Base-by-base conservation (phyloP, 2,797 vertebrate species). In the Melanotaenia boesemani region DNA sequence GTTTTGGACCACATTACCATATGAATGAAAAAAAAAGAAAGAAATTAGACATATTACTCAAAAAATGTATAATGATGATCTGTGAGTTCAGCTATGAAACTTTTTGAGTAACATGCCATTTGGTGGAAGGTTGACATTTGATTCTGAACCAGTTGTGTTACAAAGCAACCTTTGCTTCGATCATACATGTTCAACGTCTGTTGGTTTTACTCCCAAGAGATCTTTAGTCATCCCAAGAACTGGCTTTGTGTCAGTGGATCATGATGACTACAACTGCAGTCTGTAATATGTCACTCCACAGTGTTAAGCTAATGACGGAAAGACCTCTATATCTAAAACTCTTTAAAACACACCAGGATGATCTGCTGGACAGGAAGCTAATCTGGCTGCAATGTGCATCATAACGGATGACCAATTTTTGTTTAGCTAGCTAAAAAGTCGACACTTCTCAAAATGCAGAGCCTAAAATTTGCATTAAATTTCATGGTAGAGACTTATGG, bases 181-280 rank as follows among this genome's bases (percentile, higher is more conserved):
- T 77, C 59, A 83, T 63, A 86, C 55, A 72, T 78, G 54, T 82
- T 75, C 79, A 61, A 89, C 77, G 71, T 82, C 62, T 65, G 77
- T 59, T 67, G 59, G 50, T 66, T 76, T 63, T 69, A 50, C 72
- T 63, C 64, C 60, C 26, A 77, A 55, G 82, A 77, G 79, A 84
- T 83, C 76, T 78, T 84, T 55, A 86, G 79, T 86, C 63, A 77
- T 83, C 70, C 74, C 62, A 64, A 61, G 74, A 26, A 80, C 68
- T 72, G 73, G 71, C 70, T 78, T 73, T 71, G 67, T 54, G 66
- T 82, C 41, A 44, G 41, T 44, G 41, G 41, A 44, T 44, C 4
- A 44, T 6, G 41, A 44, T 37, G 1, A 37, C 10, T 11, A 37
- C 39, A 15, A 16, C 13, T 41, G 5, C 39, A 41, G 81, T 83